These are phyloP conservation scores for Brassicogethes aeneus DNA, from an alignment of 2,888 invertebrate species.

Conservation along the genomic window DNA sequence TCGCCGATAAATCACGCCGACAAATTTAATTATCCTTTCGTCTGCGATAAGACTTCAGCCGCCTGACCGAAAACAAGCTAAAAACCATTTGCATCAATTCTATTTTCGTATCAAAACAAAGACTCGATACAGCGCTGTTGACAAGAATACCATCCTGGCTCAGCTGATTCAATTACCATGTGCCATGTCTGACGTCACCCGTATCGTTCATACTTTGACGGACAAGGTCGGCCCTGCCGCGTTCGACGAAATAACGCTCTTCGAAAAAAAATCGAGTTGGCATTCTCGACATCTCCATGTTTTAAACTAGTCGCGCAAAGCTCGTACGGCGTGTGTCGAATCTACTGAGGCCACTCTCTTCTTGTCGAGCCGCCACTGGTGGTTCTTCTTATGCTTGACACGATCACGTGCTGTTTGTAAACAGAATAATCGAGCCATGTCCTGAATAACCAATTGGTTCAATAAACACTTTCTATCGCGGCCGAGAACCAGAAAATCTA, in stretches of 20 bases:
- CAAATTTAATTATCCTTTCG: conserved; percentile 52
- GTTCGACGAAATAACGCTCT: background rate
- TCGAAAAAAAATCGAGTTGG: conserved; percentile 3
- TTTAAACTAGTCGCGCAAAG: conserved; percentile 1
- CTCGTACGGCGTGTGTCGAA: conserved; percentile 19
- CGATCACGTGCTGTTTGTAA: conserved; percentile 37
- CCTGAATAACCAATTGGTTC: conserved; percentile 33
- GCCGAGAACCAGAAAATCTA: background rate
- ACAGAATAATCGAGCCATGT: conserved; percentile 38
- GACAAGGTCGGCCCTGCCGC: conserved; percentile 19
- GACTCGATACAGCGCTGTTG: no score
- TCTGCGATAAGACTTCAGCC: conserved; percentile 43
- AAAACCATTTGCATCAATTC: no score
- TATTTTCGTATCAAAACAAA: no score
- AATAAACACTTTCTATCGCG: conserved; percentile 12
- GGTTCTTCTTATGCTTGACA: conserved; percentile 34
- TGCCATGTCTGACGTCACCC: conserved; percentile 24
- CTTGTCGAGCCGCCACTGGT: conserved; percentile 15
- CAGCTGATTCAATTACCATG: conserved; percentile 27
- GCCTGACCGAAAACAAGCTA: conserved; percentile 10
- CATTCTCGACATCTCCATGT: conserved; percentile 11
- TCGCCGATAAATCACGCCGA: conserved; percentile 47
- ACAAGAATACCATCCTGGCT: no score
- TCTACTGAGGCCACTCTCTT: conserved; percentile 13
- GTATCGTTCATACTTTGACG: conserved; percentile 26